Evolutionary conservation across 2,888 invertebrate species (phyloP).

Genomic region (Carcina quercana): DNA sequence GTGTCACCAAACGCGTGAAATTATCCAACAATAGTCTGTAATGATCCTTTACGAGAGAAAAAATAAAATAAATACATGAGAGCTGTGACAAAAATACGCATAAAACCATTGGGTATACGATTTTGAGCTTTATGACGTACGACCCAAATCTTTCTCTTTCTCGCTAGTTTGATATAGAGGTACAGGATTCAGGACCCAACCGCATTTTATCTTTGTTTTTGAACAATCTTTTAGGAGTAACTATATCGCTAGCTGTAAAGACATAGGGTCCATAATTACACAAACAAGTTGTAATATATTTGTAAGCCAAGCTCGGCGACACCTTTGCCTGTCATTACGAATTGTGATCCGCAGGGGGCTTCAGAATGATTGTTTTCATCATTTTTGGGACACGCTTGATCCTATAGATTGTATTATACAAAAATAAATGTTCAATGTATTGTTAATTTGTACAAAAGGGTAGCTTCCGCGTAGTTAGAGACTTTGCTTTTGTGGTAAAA

Average conservation of each 20-base stretch:
- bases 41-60: constrained; percentile 63
- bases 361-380: constrained; percentile 44
- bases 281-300: not conserved
- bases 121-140: not conserved
- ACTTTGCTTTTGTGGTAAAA: constrained; percentile 44
- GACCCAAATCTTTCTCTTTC: not conserved
- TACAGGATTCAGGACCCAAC: constrained; percentile 23
- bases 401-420: constrained; percentile 37
- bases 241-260: constrained; percentile 6
- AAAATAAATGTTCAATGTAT: constrained; percentile 39
- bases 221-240: constrained; percentile 6
- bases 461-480: constrained; percentile 46
- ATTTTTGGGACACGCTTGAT: constrained; percentile 51
- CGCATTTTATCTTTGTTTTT: constrained; percentile 16
- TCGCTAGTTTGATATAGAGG: not conserved
- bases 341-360: constrained; percentile 49
- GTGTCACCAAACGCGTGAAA: constrained; percentile 69
- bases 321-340: constrained; percentile 52
- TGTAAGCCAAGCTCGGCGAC: constrained; percentile 21
- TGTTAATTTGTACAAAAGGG: constrained; percentile 40
- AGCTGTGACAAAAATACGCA: constrained; percentile 54
- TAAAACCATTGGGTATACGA: constrained; percentile 12
- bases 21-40: constrained; percentile 63
- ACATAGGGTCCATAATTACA: constrained; percentile 9
- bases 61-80: too few species aligned